These are phyloP conservation scores for Lamellibrachia columna DNA, from an alignment of 2,888 invertebrate species.

Conservation along the genomic window DNA sequence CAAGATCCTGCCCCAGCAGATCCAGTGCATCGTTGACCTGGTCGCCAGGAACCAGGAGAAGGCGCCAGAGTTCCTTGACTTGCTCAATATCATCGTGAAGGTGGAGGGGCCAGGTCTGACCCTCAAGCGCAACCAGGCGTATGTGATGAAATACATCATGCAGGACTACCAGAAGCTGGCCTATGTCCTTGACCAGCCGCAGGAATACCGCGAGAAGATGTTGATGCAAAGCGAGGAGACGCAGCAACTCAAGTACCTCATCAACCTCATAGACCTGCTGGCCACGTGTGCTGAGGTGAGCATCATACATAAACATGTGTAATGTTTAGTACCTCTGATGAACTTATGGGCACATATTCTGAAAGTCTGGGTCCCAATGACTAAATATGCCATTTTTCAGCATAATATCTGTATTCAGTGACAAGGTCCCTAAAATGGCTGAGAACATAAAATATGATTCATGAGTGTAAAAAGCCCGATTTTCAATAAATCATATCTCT, in stretches of 20 bases:
- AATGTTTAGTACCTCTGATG: neutral
- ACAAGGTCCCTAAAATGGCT: too few species aligned
- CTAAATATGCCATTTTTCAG: too few species aligned
- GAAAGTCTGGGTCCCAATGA: neutral
- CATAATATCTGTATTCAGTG: too few species aligned
- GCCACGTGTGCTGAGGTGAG: constrained; percentile 48
- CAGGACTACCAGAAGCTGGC: constrained; percentile 52
- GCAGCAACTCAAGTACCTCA: constrained; percentile 44
- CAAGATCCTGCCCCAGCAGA: constrained; percentile 48
- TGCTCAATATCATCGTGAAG: constrained; percentile 49
- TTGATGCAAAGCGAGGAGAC: constrained; percentile 43
- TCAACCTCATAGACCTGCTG: constrained; percentile 48
- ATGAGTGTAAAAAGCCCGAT: too few species aligned
- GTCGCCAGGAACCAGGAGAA: constrained; percentile 47
- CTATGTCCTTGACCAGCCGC: constrained; percentile 49
- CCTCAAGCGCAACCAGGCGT: constrained; percentile 52
- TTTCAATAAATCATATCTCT: too few species aligned
- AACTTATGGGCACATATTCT: neutral
- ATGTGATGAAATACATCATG: constrained; percentile 56
- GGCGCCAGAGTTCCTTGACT: constrained; percentile 51
- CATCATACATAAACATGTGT: neutral
- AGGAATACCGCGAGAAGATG: constrained; percentile 55
- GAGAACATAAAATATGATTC: too few species aligned
- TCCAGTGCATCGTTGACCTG: constrained; percentile 48
- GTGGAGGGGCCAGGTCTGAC: constrained; percentile 48